phyloP scores from a whole-genome alignment of 2,888 invertebrate species.

The Polymixis lichenea region DNA sequence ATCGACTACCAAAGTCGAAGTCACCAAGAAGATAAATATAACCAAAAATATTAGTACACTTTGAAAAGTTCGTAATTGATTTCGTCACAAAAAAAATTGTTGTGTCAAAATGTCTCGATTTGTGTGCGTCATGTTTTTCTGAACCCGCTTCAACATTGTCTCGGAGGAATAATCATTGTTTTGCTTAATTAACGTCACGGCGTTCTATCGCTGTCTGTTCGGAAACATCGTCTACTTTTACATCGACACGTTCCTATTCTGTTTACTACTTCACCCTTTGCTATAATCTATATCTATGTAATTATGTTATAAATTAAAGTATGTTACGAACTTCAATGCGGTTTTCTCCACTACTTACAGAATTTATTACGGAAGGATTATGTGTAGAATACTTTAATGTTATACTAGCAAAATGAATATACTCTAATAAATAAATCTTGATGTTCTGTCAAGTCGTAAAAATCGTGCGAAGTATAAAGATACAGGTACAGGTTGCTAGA shows the following conservation, averaged over 20 bases:
- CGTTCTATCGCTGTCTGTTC: conserved; percentile 13
- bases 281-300: not conserved
- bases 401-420: no score
- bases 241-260: not conserved
- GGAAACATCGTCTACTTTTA: conserved; percentile 17
- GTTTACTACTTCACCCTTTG: not conserved
- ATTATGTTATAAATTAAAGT: not conserved
- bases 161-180: conserved; percentile 56
- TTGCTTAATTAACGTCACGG: conserved; percentile 61
- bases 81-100: not conserved
- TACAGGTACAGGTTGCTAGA: no score
- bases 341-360: not conserved
- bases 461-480: no score
- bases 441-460: no score
- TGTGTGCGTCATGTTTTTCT: conserved; percentile 26
- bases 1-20: not conserved
- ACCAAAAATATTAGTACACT: no score
- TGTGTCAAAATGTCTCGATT: conserved; percentile 9
- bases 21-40: not conserved
- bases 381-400: no score
- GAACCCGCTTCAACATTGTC: conserved; percentile 47
- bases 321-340: not conserved
- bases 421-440: no score
- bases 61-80: no score
- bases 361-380: not conserved